Evolutionary conservation across 1,140 invertebrate genomes (phyloP).

Genomic region (Coelopa frigida): DNA sequence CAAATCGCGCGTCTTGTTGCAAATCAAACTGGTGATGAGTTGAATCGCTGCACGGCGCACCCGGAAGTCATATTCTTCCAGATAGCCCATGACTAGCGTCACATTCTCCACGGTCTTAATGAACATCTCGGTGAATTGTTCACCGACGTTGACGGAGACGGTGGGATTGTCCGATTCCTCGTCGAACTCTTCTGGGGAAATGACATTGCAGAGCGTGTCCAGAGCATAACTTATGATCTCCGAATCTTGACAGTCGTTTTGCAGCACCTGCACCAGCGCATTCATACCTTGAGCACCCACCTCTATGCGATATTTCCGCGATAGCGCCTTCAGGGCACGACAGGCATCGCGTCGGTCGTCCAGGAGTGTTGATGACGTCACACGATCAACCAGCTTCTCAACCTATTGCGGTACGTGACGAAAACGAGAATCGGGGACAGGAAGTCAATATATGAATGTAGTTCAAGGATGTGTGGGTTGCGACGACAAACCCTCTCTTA

Average conservation of each 20-base stretch:
- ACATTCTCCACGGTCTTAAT: slow-evolving; percentile 88
- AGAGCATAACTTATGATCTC: slow-evolving; percentile 89
- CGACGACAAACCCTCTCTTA: too few relatives aligned
- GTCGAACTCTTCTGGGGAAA: slow-evolving; percentile 73
- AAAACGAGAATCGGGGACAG: too few relatives aligned
- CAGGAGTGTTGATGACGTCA: slow-evolving; percentile 84
- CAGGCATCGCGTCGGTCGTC: slow-evolving; percentile 96
- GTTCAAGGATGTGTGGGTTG: background rate
- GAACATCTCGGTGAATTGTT: slow-evolving; percentile 98
- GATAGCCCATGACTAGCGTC: slow-evolving; percentile 69
- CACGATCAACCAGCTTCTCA: slow-evolving; percentile 84
- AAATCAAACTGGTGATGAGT: slow-evolving; percentile 72
- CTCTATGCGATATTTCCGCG: slow-evolving; percentile 86
- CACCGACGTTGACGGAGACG: slow-evolving; percentile 64
- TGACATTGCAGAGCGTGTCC: slow-evolving; percentile 87
- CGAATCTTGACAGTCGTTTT: slow-evolving; percentile 75
- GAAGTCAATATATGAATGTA: background rate
- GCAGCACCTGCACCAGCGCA: slow-evolving; percentile 63
- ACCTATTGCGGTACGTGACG: too few relatives aligned
- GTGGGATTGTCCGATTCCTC: slow-evolving; percentile 64
- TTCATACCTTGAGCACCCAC: slow-evolving; percentile 95
- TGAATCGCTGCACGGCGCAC: slow-evolving; percentile 83
- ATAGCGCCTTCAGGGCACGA: slow-evolving; percentile 87
- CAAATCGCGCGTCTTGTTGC: slow-evolving; percentile 80
- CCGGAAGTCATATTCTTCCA: slow-evolving; percentile 93